phyloP scores from a whole-genome alignment of 2,797 vertebrate genomes.

The Capromys pilorides region DNA sequence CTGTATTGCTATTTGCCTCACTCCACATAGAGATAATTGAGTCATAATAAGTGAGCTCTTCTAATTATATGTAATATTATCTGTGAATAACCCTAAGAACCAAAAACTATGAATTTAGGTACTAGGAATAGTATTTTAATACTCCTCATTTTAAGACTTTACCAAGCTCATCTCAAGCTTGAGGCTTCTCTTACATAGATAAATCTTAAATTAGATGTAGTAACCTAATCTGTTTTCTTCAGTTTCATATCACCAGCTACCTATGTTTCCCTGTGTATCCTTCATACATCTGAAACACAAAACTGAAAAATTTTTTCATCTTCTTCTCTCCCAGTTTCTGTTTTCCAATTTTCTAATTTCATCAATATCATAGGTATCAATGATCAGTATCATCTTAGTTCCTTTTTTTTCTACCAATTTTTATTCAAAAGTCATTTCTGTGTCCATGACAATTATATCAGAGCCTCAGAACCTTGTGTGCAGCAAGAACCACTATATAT shows the following conservation, averaged over 20 bases:
- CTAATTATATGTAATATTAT: not conserved
- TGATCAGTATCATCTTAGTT: not conserved
- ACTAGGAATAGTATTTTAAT: slow-evolving; percentile 4
- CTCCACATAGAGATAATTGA: not conserved
- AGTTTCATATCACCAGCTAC: not conserved
- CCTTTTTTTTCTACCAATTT: not conserved
- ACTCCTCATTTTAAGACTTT: not conserved
- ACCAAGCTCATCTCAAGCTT: not conserved
- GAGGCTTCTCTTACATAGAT: not conserved
- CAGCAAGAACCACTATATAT: not conserved
- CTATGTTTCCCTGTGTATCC: not conserved
- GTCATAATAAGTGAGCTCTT: not conserved
- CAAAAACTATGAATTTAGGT: not conserved
- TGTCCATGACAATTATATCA: not conserved
- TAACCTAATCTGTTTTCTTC: slow-evolving; percentile 33
- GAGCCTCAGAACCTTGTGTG: not conserved
- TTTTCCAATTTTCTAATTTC: not conserved
- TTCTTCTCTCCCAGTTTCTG: not conserved
- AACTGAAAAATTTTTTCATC: slow-evolving; percentile 19
- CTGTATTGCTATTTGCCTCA: not conserved
- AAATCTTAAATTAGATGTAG: slow-evolving; percentile 14
- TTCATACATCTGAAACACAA: slow-evolving; percentile 2
- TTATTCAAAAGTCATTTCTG: slow-evolving; percentile 21
- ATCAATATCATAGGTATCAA: not conserved
- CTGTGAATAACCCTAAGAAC: not conserved